Percentiles rank a stretch among this genome's conserved stretches.
Conservation (phyloP, 2,113 vertebrate species). For the Mus pahari region DNA sequence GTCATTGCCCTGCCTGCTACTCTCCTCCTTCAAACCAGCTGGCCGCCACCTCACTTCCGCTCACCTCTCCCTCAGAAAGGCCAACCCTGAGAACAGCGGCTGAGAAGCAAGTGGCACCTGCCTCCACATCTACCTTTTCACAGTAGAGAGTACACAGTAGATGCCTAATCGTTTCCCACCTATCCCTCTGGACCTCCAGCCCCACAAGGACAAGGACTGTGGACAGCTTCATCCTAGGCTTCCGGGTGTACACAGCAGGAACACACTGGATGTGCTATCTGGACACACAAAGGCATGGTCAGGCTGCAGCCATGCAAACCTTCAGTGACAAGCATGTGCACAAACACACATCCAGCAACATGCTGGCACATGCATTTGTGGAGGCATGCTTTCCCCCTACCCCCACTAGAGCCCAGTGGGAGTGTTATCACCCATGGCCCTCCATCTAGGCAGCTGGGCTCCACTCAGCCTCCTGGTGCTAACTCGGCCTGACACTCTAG, state of each 20-base stretch:
- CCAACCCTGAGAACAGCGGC: neutral
- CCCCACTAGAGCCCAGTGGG: neutral
- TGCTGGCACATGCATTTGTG: too few relatives aligned
- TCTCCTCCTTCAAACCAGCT: neutral
- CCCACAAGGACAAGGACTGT: neutral
- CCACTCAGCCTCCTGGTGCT: constrained; percentile 84
- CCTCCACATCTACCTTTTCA: neutral
- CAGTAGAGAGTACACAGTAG: too few relatives aligned
- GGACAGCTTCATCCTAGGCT: neutral
- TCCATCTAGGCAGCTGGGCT: constrained; percentile 2
- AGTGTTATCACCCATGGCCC: neutral
- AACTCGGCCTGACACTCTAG: constrained; percentile 85
- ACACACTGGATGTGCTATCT: neutral
- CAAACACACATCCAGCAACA: neutral
- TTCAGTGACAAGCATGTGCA: neutral
- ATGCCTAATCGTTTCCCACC: neutral
- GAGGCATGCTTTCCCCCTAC: neutral
- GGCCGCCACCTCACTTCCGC: neutral
- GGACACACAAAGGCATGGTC: neutral
- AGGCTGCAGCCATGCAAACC: neutral
- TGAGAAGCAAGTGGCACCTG: neutral
- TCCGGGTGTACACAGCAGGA: neutral
- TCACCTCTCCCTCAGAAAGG: neutral
- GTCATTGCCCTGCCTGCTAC: neutral
- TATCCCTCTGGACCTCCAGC: neutral